Base-by-base conservation (phyloP, 2,888 invertebrate genomes). In the Cheilosia soror region DNA sequence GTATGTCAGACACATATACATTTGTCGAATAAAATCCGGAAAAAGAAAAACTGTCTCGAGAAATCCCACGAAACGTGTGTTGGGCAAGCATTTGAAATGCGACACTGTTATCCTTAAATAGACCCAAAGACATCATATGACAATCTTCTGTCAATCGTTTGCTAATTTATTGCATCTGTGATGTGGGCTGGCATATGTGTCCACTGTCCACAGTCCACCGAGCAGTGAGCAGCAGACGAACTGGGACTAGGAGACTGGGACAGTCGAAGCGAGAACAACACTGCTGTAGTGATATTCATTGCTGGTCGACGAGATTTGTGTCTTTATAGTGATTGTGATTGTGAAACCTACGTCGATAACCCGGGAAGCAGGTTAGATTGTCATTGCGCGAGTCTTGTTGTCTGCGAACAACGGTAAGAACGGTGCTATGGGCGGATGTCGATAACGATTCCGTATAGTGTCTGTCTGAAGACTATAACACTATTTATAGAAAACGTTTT, bases 71-170 rank as follows among this genome's bases (percentile, higher is more conserved):
- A 71, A 40, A 37, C 37, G 53, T 20, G 29, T 11, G 40, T 27
- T 13, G 51, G 20, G 11, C 65, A 66, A 60, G 49, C 66, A 72
- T 72, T 83, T 73, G 73, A 73, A 78, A 73, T 57, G 68, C 73
- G 78, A 83, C 78, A 78, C 78, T 78, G 60, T 72, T 78, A 79
- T 84, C 83, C 83, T 80, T 80, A 80, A 84, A 84, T 69, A 65
- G 79, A 75, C 60, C 37, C 47, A 57, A 44, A 75, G 65, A 80
- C 75, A 84, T 76, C 65, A 37, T 60, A 31, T 63, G 75, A 84
- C 84, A 76, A 84, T 80, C 84, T 80, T 60, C 58, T 80, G 84
- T 84, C 84, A 84, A 84, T 84, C 75, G 84, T 55, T 80, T 60
- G 58, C 65, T 84, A 76, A 80, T 83, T 83, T 83, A 83, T 83